Evolutionary conservation across 1,140 invertebrate species (phyloP), one percentile per base, ranked within the genome.

Genomic region (Pygmarrhopalites habei): DNA sequence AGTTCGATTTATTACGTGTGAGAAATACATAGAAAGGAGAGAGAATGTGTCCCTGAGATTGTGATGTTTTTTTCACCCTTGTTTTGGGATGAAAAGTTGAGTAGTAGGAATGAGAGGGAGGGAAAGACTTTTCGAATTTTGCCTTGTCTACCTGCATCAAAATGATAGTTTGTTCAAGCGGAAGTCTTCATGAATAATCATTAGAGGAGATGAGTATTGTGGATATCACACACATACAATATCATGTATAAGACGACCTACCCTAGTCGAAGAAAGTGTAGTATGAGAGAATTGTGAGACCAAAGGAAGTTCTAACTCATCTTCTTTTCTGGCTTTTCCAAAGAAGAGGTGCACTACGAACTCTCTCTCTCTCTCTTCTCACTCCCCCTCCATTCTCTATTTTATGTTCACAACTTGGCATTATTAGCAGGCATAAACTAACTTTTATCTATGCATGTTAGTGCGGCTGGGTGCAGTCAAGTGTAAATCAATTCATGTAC

Each of bases 121-220:
- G n/a, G n/a, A n/a, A n/a, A n/a, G n/a, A n/a, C n/a, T n/a, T n/a
- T n/a, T n/a, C n/a, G n/a, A n/a, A n/a, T n/a, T 25, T 47, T 25
- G 4, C 10, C 10, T 7, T 47, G 44, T 52, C 25, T 52, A 52
- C 49, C 49, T 52, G 49, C 49, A 52, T 52, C 21, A 52, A 23
- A 29, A 52, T 52, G 28, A 52, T 52, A 26, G 49, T 52, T 52
- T 23, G 7, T 21, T 46, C 12, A 47, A 28, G 41, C 57, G 25
- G 23, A 28, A 58, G 41, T 52, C 57, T 46, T 58, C 57, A 58
- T 58, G 57, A 58, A 58, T 58, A 58, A 58, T 58, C 57, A 58
- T 58, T 58, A 28, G 57, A 43, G 14, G 23, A 26, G n/a, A 29
- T 10, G 25, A 26, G n/a, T n/a, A n/a, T n/a, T n/a, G n/a, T n/a